Conservation (phyloP, 2,797 vertebrate species). For the Hozukius guyotensis region DNA sequence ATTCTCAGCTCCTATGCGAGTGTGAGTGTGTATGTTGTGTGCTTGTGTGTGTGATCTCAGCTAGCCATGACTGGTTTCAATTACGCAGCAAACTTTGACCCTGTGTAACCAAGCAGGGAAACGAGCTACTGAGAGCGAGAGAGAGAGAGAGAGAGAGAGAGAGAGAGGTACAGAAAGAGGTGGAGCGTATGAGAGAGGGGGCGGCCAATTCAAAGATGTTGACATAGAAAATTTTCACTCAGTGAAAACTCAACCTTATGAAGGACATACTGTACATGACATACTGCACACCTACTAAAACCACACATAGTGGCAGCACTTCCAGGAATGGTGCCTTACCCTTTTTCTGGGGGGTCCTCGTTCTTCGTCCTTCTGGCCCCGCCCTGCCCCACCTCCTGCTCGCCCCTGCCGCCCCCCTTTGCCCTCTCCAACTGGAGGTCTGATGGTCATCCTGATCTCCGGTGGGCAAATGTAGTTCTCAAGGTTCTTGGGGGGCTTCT, state of each 20-base stretch:
- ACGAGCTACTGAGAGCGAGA: slow-evolving; percentile 41
- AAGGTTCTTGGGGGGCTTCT: slow-evolving; percentile 97
- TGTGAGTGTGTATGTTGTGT: slow-evolving; percentile 55
- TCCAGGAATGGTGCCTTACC: slow-evolving; percentile 79
- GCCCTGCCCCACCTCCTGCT: slow-evolving; percentile 64
- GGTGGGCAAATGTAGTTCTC: slow-evolving; percentile 99
- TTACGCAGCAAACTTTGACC: slow-evolving; percentile 84
- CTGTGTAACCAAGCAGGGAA: slow-evolving; percentile 75
- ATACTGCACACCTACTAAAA: background rate
- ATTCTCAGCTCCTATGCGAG: slow-evolving; percentile 78
- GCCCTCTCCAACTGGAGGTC: slow-evolving; percentile 92
- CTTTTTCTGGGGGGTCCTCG: slow-evolving; percentile 93
- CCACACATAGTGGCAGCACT: background rate
- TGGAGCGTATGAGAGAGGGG: background rate
- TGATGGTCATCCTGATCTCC: slow-evolving; percentile 98
- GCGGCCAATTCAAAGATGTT: slow-evolving; percentile 12
- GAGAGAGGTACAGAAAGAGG: slow-evolving; percentile 31
- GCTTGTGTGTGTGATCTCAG: slow-evolving; percentile 72
- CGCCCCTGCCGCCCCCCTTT: slow-evolving; percentile 86
- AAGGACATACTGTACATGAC: background rate
- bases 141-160: slow-evolving; percentile 30
- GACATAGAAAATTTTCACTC: background rate
- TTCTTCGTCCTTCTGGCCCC: slow-evolving; percentile 89
- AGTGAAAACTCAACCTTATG: background rate
- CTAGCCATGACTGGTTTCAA: slow-evolving; percentile 75